These are phyloP conservation scores for Monoplex corrugatus DNA, from an alignment of 2,888 invertebrate genomes.

Conservation along the genomic window DNA sequence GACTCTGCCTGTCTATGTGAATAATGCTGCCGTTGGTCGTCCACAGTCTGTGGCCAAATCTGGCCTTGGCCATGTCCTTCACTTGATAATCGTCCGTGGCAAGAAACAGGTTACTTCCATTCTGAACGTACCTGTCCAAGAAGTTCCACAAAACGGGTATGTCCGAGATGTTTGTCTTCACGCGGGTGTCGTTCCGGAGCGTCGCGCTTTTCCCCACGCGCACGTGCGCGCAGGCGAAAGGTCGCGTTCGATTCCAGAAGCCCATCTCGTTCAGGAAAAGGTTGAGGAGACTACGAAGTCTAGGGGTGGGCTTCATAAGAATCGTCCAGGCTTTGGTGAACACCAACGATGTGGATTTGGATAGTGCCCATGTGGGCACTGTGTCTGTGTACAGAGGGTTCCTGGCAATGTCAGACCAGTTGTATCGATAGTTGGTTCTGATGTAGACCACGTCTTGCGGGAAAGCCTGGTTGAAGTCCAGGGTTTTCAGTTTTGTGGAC, in stretches of 20 bases:
- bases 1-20: not conserved
- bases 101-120: not conserved
- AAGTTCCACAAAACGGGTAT: not conserved
- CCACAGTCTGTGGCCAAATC: not conserved
- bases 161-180: not conserved
- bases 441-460: slow-evolving; percentile 56
- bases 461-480: slow-evolving; percentile 51
- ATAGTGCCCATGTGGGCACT: not conserved
- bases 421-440: slow-evolving; percentile 45
- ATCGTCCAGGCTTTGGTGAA: slow-evolving; percentile 50
- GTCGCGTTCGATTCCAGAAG: not conserved
- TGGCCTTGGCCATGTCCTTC: not conserved
- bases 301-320: slow-evolving; percentile 53
- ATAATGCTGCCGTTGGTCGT: not conserved
- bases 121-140: not conserved
- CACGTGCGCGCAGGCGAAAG: slow-evolving; percentile 5
- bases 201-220: not conserved
- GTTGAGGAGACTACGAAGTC: slow-evolving; percentile 44
- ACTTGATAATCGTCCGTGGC: not conserved
- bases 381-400: not conserved
- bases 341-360: not conserved
- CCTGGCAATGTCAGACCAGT: not conserved
- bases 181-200: not conserved
- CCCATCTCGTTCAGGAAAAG: slow-evolving; percentile 12
- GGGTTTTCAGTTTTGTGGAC: not conserved